Evolutionary conservation across 2,797 vertebrate genomes (phyloP), one percentile per base, ranked within the genome.

Genomic region (Peromyscus nudipes): DNA sequence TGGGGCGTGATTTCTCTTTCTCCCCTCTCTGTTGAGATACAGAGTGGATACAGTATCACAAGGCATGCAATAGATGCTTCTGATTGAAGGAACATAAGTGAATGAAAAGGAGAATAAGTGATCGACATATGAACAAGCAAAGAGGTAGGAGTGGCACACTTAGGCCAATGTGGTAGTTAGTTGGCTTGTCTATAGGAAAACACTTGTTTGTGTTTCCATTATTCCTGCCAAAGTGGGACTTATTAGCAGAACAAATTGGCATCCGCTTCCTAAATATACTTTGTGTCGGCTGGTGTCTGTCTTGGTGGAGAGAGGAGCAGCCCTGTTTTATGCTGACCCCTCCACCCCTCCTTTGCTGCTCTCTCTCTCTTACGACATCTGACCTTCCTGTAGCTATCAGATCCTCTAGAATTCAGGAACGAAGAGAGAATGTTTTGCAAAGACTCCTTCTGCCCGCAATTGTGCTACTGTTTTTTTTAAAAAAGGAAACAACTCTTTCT

Each of bases 401-500:
- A 16, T 52, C 43, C 62, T 62, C 52, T 91, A 46, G 49, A 1
- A 19, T 31, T 8, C 25, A 23, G 83, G 7, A 29, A 62, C 10
- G 69, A 14, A 69, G 27, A 67, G 34, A n/a, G 75, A 82, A 37
- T 16, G 21, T 12, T 77, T 90, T 31, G 40, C 40, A 49, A 14
- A 69, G 52, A 75, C 3, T 40, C 4, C 14, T 17, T 52, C 49
- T 0, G 5, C 17, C 27, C 3, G 1, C 34, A 4, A 3, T 25
- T 80, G 49, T 31, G 23, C 27, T 81, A 7, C 40, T 60, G 1
- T 37, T 84, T 67, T 57, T 67, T 60, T n/a, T n/a, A n/a, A 77
- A 37, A 91, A 76, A 83, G 19, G 82, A 77, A 83, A 29, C 9
- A 31, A 3, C 11, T 76, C 9, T 86, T 52, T 57, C 57, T 76